Conservation (phyloP, 2,113 vertebrate genomes). For the Columbina picui region DNA sequence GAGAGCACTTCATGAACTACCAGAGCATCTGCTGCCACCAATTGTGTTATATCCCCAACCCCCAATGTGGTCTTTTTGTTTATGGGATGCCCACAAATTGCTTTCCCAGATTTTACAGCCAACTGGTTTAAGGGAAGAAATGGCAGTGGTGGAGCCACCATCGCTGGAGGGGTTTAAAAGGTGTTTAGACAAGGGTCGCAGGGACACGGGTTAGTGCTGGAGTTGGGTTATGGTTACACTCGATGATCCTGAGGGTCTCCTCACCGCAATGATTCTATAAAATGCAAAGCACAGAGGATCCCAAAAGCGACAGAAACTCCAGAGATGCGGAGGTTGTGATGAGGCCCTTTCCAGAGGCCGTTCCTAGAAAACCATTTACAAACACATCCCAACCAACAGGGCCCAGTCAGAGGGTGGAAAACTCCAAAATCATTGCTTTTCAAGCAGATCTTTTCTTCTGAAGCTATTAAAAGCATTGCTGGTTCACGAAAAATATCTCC, state of each 20-base stretch:
- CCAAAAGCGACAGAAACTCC: neutral
- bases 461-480: neutral
- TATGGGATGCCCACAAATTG: neutral
- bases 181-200: no score
- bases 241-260: no score
- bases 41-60: neutral
- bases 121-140: neutral
- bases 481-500: neutral
- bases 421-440: neutral
- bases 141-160: no score
- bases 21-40: neutral
- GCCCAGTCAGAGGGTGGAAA: neutral
- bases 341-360: neutral
- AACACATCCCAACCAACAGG: neutral
- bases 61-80: neutral
- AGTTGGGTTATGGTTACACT: no score
- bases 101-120: neutral
- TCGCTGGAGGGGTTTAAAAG: no score
- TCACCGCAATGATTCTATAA: no score
- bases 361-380: conserved; percentile 28
- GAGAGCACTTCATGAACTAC: neutral
- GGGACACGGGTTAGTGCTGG: no score
- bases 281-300: neutral
- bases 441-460: neutral
- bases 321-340: neutral